phyloP scores from a whole-genome alignment of 2,113 vertebrate species.

The Leptobrachium leishanense region DNA sequence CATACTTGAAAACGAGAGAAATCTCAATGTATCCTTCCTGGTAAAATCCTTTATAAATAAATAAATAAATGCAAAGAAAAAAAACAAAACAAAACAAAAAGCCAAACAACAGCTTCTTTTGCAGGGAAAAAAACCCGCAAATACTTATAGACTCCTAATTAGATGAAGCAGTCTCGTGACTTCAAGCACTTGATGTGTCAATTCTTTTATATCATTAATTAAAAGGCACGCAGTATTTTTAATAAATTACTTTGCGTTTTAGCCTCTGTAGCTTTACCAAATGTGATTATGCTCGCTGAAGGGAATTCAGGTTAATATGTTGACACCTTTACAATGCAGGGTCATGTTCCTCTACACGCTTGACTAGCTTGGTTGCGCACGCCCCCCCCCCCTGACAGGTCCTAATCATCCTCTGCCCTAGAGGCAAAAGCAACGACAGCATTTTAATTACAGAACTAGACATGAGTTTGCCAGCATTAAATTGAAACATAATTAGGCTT shows the following conservation, averaged over 20 bases:
- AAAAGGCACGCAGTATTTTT: slow-evolving; percentile 78
- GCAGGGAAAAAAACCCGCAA: slow-evolving; percentile 55
- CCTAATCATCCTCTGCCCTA: slow-evolving; percentile 92
- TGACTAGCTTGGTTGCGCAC: slow-evolving; percentile 78
- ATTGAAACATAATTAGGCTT: slow-evolving; percentile 96
- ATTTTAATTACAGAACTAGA: slow-evolving; percentile 89
- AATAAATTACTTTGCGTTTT: slow-evolving; percentile 78
- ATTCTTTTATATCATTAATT: slow-evolving; percentile 76
- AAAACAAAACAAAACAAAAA: slow-evolving; percentile 8
- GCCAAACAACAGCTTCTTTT: slow-evolving; percentile 52
- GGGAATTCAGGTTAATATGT: slow-evolving; percentile 99
- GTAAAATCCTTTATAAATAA: slow-evolving; percentile 50
- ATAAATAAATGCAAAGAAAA: slow-evolving; percentile 6
- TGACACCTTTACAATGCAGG: slow-evolving; percentile 97
- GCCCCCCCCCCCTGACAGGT: slow-evolving; percentile 84
- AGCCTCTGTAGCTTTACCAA: slow-evolving; percentile 68
- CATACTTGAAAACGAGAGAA: no score
- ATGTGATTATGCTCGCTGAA: slow-evolving; percentile 82
- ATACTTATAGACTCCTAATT: slow-evolving; percentile 68
- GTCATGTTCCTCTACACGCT: slow-evolving; percentile 92
- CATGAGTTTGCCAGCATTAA: slow-evolving; percentile 85
- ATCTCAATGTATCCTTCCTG: no score
- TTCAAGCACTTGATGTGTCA: slow-evolving; percentile 71
- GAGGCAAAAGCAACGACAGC: slow-evolving; percentile 85
- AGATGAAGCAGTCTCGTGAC: slow-evolving; percentile 68